phyloP scores from a whole-genome alignment of 1,140 invertebrate genomes.

The Idris sp. region DNA sequence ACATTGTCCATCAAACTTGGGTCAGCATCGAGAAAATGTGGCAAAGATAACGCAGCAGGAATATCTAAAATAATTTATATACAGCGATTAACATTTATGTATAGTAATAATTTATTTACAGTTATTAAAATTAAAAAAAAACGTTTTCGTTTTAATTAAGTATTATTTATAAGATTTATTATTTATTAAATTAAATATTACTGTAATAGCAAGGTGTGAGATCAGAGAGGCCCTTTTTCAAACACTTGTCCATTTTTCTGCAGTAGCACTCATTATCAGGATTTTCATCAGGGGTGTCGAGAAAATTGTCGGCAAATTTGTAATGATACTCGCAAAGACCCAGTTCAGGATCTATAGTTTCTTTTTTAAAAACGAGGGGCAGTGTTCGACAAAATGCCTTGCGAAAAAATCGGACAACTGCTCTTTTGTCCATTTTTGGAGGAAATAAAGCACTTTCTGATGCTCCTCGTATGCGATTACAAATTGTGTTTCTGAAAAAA shows the following conservation, averaged over 20 bases:
- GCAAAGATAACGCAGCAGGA: conserved; percentile 85
- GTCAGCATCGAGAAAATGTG: conserved; percentile 87
- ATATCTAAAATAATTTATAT: conserved; percentile 78
- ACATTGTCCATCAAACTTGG: conserved; percentile 81
- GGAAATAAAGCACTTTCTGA: conserved; percentile 82
- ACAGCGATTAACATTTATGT: too few relatives aligned
- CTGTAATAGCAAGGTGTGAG: conserved; percentile 87
- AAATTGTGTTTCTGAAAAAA: conserved; percentile 69
- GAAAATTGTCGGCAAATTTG: conserved; percentile 78
- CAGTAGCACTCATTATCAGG: conserved; percentile 83
- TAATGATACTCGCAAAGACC: conserved; percentile 77
- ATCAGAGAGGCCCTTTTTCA: conserved; percentile 82
- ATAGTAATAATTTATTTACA: too few relatives aligned
- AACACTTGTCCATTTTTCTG: conserved; percentile 75
- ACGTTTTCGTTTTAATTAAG: too few relatives aligned
- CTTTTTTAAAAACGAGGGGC: conserved; percentile 78
- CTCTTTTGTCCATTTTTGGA: conserved; percentile 77
- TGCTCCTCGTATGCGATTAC: conserved; percentile 80
- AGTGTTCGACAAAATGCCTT: conserved; percentile 84
- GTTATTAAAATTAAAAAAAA: conserved; percentile 27
- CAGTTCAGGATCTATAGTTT: conserved; percentile 58
- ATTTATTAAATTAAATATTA: too few relatives aligned
- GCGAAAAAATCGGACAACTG: conserved; percentile 81
- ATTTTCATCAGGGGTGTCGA: conserved; percentile 79
- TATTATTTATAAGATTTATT: too few relatives aligned